Conservation (phyloP, 2,888 invertebrate species). For the Diloba caeruleocephala region DNA sequence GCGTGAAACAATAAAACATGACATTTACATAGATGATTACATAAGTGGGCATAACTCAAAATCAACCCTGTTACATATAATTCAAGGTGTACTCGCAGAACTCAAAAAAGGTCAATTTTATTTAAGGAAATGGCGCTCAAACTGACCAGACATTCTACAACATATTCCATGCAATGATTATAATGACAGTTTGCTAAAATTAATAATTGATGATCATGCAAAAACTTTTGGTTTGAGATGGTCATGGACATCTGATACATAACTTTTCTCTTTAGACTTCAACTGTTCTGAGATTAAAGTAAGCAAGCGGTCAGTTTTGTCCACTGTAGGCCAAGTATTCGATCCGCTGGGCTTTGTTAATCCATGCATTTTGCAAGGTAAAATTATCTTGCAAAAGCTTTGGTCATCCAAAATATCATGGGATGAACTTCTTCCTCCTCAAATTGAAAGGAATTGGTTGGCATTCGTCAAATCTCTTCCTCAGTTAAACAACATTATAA, state of each 20-base stretch:
- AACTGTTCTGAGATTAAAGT: too few relatives aligned
- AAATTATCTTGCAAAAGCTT: not conserved
- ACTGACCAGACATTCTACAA: not conserved
- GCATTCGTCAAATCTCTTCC: not conserved
- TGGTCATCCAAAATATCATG: not conserved
- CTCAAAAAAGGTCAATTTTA: not conserved
- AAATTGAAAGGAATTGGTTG: not conserved
- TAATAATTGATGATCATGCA: not conserved
- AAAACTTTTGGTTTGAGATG: not conserved
- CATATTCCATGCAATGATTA: not conserved
- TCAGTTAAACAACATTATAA: not conserved
- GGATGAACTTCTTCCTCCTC: not conserved
- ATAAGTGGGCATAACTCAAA: not conserved
- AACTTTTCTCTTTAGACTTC: too few relatives aligned
- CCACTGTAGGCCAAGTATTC: not conserved
- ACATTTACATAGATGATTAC: not conserved
- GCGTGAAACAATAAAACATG: not conserved
- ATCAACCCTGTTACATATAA: not conserved
- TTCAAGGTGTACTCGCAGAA: not conserved
- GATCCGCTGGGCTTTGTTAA: not conserved
- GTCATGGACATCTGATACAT: not conserved
- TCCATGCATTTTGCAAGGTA: not conserved
- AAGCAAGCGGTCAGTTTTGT: not conserved
- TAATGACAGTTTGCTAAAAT: not conserved
- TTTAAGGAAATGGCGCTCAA: not conserved